phyloP scores from a whole-genome alignment of 2,797 vertebrate species.

The Trachurus trachurus region DNA sequence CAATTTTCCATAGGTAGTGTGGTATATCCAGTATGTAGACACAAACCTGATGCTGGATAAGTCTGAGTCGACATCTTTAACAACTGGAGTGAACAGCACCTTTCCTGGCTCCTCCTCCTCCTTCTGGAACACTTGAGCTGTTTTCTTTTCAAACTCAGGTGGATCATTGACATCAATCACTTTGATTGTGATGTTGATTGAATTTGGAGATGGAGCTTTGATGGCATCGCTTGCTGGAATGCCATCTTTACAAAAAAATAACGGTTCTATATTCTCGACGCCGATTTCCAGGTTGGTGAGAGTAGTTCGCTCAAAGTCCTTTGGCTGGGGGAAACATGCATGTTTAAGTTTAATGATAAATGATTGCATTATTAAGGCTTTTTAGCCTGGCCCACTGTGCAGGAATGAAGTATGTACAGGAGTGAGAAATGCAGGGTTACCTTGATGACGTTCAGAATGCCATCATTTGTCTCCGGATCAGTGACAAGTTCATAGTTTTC shows the following conservation, averaged over 20 bases:
- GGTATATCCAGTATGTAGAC: not conserved
- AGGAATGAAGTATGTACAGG: not conserved
- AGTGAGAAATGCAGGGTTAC: slow-evolving; percentile 68
- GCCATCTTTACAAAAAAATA: slow-evolving; percentile 76
- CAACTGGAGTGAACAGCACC: slow-evolving; percentile 72
- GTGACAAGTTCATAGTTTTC: slow-evolving; percentile 82
- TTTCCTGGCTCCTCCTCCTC: slow-evolving; percentile 84
- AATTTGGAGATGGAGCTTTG: rapidly evolving
- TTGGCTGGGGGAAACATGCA: slow-evolving; percentile 75
- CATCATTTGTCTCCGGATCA: slow-evolving; percentile 88
- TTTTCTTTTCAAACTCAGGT: slow-evolving; percentile 76
- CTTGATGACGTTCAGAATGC: slow-evolving; percentile 87
- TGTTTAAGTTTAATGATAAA: slow-evolving; percentile 3
- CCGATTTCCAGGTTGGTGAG: slow-evolving; percentile 65
- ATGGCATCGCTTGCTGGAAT: not conserved
- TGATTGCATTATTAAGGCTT: not conserved
- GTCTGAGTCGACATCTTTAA: slow-evolving; percentile 78
- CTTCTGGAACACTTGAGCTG: slow-evolving; percentile 46
- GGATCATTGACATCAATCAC: slow-evolving; percentile 81
- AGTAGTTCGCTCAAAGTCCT: slow-evolving; percentile 72
- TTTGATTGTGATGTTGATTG: slow-evolving; percentile 65
- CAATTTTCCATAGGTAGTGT: no score
- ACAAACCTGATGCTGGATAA: slow-evolving; percentile 77
- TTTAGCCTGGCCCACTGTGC: not conserved
- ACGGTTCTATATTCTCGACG: slow-evolving; percentile 82